Evolutionary conservation across 2,888 invertebrate genomes (phyloP).

Genomic region (Idaea biselata): DNA sequence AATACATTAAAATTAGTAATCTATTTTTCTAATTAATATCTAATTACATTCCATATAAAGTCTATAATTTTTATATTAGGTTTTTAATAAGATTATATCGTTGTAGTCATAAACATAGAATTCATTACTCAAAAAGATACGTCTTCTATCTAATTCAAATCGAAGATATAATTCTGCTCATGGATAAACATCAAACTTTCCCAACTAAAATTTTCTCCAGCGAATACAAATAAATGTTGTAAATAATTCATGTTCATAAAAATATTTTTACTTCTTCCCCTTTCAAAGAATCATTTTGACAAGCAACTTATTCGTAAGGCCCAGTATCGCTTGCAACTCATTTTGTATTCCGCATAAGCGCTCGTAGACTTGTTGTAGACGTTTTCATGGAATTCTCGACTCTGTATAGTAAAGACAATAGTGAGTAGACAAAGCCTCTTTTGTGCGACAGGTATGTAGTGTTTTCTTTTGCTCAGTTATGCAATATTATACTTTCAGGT

Average conservation of each 20-base stretch:
- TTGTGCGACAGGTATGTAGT: constrained; percentile 37
- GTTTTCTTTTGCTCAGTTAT: constrained; percentile 22
- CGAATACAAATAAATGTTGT: constrained; percentile 45
- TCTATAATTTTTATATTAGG: too few species aligned
- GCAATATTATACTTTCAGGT: constrained; percentile 28
- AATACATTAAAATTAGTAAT: too few species aligned
- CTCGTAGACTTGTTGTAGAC: constrained; percentile 24
- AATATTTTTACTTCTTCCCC: constrained; percentile 49
- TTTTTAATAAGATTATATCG: too few species aligned
- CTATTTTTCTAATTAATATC: too few species aligned
- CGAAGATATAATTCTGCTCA: not conserved
- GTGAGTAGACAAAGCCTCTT: constrained; percentile 45
- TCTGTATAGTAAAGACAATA: constrained; percentile 41
- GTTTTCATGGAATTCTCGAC: constrained; percentile 40
- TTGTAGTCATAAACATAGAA: too few species aligned
- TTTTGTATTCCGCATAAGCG: constrained; percentile 26
- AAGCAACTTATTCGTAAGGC: constrained; percentile 32
- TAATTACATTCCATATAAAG: too few species aligned
- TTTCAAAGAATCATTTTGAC: constrained; percentile 38
- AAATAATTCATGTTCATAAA: constrained; percentile 51
- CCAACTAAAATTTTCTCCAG: constrained; percentile 40
- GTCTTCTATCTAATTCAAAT: not conserved
- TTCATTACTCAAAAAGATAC: not conserved
- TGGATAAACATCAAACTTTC: constrained; percentile 13
- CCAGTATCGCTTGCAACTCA: constrained; percentile 37